Evolutionary conservation across 2,888 invertebrate genomes (phyloP).

Genomic region (Papilio demoleus): DNA sequence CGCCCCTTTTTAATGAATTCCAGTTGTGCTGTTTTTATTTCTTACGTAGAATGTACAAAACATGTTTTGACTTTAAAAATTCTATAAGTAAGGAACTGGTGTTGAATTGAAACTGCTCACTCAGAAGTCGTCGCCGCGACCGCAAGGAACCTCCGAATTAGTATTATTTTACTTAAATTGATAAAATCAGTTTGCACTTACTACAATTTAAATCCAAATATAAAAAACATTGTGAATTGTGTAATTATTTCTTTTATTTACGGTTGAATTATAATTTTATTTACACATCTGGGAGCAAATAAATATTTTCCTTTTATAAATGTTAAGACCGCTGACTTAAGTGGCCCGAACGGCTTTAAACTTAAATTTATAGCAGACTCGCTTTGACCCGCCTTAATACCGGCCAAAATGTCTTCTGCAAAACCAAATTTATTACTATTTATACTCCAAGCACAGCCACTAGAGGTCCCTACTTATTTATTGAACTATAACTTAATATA

Average conservation of each 20-base stretch:
- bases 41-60: constrained; percentile 27
- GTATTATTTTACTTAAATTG: background rate
- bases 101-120: background rate
- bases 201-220: too few species aligned
- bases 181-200: background rate
- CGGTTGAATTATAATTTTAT: background rate
- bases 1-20: constrained; percentile 30
- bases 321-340: constrained; percentile 17
- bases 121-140: too few species aligned
- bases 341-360: constrained; percentile 34
- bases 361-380: constrained; percentile 34
- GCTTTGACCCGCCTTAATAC: constrained; percentile 36
- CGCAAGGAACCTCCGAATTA: too few species aligned
- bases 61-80: constrained; percentile 37
- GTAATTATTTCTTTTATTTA: background rate
- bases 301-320: constrained; percentile 25
- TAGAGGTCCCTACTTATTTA: constrained; percentile 18
- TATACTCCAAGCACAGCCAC: background rate
- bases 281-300: background rate
- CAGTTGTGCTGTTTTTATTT: constrained; percentile 28
- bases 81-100: constrained; percentile 8
- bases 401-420: constrained; percentile 27
- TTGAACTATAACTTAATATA: constrained; percentile 4
- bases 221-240: too few species aligned
- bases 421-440: constrained; percentile 37